Evolutionary conservation across 2,113 vertebrate species (phyloP).

Genomic region (Rynchops niger): DNA sequence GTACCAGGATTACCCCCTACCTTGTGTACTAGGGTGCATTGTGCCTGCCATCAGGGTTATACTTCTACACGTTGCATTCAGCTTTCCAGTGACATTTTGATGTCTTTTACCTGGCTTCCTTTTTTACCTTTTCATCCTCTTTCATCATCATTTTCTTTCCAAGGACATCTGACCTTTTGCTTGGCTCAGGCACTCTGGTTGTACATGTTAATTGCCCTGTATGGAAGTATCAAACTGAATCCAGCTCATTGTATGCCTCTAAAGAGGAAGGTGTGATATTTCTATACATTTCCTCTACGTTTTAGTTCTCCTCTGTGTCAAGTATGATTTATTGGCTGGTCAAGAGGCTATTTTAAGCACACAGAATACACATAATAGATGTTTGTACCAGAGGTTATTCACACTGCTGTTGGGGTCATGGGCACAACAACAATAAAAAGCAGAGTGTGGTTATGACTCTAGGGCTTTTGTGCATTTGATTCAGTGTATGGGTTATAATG

Average conservation of each 20-base stretch:
- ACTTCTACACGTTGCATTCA: neutral
- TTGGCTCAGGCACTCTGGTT: neutral
- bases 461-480: neutral
- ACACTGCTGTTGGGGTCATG: neutral
- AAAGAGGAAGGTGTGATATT: neutral
- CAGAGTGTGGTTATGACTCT: neutral
- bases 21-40: neutral
- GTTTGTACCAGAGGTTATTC: neutral
- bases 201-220: neutral
- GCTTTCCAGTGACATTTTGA: neutral
- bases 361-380: neutral
- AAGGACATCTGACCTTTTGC: neutral
- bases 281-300: neutral
- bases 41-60: neutral
- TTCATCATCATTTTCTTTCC: neutral
- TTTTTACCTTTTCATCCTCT: neutral
- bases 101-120: neutral
- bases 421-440: neutral
- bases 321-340: slow-evolving; percentile 24
- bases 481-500: neutral
- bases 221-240: neutral
- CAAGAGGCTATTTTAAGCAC: slow-evolving; percentile 33
- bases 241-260: neutral
- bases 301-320: slow-evolving; percentile 14
- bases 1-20: neutral